These are phyloP conservation scores for Ptilorrhoa leucosticta DNA, from an alignment of 2,113 vertebrate species.

Conservation along the genomic window DNA sequence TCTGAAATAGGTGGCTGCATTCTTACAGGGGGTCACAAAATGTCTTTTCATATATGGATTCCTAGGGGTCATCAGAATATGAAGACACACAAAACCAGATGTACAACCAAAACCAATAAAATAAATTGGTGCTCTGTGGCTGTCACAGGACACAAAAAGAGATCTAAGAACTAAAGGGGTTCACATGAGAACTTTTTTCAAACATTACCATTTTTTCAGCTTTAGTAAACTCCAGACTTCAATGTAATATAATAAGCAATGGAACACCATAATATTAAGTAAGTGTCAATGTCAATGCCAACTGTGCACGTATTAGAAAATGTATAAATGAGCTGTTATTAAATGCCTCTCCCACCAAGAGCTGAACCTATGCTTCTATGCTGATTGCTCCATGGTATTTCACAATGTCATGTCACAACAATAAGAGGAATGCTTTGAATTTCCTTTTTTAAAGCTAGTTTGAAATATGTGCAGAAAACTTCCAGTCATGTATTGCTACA, in stretches of 20 bases:
- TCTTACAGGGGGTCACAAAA: not conserved
- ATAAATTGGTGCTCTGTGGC: not conserved
- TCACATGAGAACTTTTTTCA: not conserved
- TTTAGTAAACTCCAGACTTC: not conserved
- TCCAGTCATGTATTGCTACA: not conserved
- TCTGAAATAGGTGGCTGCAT: not conserved
- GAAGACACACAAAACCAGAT: not conserved
- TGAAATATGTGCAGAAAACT: not conserved
- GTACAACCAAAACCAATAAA: not conserved
- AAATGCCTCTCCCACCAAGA: not conserved
- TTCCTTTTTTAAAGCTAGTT: not conserved
- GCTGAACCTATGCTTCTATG: not conserved
- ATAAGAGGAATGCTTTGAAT: not conserved
- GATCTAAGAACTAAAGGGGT: not conserved
- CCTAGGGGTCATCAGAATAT: not conserved
- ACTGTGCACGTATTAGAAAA: not conserved
- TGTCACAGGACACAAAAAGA: not conserved
- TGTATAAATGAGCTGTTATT: not conserved
- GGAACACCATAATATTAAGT: not conserved
- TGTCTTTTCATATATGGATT: not conserved
- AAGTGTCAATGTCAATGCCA: not conserved
- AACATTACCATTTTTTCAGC: not conserved
- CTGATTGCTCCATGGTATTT: not conserved
- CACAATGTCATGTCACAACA: not conserved
- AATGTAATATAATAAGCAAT: not conserved